phyloP scores from a whole-genome alignment of 2,888 invertebrate genomes.

The Petrophora chlorosata region DNA sequence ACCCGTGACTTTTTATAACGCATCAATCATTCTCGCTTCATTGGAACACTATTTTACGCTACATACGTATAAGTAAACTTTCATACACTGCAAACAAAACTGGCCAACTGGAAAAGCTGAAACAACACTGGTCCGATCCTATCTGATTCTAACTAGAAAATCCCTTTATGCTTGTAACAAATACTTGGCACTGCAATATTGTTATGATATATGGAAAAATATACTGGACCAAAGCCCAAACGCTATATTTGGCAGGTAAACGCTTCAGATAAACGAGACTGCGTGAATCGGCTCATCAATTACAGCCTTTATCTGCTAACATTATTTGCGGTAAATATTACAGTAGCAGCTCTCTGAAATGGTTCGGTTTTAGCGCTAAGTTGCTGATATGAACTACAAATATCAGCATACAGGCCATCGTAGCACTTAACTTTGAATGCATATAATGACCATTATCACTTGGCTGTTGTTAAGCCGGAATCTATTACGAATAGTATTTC shows the following conservation, averaged over 20 bases:
- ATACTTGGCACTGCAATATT: no score
- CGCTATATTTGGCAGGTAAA: constrained; percentile 32
- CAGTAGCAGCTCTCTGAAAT: constrained; percentile 34
- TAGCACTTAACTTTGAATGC: constrained; percentile 20
- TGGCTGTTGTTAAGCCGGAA: constrained; percentile 19
- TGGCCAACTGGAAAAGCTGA: neutral
- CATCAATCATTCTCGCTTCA: neutral
- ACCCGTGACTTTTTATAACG: constrained; percentile 7
- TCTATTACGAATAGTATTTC: constrained; percentile 22
- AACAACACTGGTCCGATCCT: no score
- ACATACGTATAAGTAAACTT: no score
- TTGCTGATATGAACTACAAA: constrained; percentile 38
- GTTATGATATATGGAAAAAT: no score
- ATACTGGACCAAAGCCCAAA: constrained; percentile 26
- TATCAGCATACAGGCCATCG: constrained; percentile 33
- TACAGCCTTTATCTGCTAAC: constrained; percentile 34
- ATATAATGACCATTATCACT: constrained; percentile 25
- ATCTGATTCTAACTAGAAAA: no score
- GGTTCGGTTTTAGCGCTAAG: constrained; percentile 36
- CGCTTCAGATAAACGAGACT: constrained; percentile 18
- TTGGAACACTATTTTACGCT: neutral
- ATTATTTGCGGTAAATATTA: constrained; percentile 36
- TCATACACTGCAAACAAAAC: neutral
- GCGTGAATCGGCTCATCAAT: constrained; percentile 33
- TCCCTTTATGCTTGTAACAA: no score